Evolutionary conservation across 1,140 invertebrate species (phyloP), one percentile per base, ranked within the genome.

Genomic region (Pectinophora gossypiella): DNA sequence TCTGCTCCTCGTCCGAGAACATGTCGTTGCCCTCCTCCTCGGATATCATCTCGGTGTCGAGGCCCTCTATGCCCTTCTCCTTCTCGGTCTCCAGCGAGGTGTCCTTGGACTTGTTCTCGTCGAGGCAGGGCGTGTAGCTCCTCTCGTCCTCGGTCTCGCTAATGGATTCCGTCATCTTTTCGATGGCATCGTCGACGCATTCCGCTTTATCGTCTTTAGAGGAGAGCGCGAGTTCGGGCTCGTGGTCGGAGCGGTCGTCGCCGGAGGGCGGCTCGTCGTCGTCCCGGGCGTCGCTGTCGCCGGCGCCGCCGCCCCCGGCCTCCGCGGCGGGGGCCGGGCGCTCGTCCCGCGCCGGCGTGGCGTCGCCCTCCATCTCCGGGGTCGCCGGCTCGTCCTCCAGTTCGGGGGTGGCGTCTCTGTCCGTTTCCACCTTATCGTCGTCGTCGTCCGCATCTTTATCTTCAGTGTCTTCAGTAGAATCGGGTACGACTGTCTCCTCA

Each of bases 11-110:
- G 55, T 90, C 89, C 20, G 89, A 89, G 63, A 90, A 90, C 72
- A 90, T 81, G 57, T 90, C 90, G 52, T 89, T 88, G 22, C 89
- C 90, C 57, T 92, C 91, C 27, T 92, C 91, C 43, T 93, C 92
- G 1, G 93, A 94, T 54, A 94, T 93, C 64, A 93, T 88, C 80
- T 94, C 93, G 0, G 92, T 93, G 58, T 92, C 92, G 23, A 93
- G 86, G 1, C 90, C 91, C 61, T 90, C 90, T 3, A 91, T 74
- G 0, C 89, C 90, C 51, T 87, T 85, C 16, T 74, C 80, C 54
- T 78, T 83, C 38, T 85, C 81, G 0, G 64, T 69, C 27, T 85
- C 83, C 12, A 80, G 60, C 0, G 82, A 85, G 0, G 73, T 79
- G 36, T 88, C 85, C 43, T 81, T 82, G n/a, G 80, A 84, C 57